Evolutionary conservation across 2,797 vertebrate species (phyloP).

Genomic region (Characodon lateralis): DNA sequence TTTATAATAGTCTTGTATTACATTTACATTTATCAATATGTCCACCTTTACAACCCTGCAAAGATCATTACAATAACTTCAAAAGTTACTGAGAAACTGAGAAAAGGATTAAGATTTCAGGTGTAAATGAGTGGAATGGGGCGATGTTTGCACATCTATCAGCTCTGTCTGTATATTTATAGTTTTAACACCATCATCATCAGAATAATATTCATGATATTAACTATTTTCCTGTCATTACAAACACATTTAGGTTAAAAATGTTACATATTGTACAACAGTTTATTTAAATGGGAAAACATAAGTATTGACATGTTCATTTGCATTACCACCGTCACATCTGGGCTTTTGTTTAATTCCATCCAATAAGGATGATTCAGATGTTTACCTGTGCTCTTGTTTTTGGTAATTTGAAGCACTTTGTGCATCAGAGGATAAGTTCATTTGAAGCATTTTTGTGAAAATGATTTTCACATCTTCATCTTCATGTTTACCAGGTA

Average conservation of each 20-base stretch:
- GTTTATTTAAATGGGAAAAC: background rate
- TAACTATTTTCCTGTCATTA: background rate
- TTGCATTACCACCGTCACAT: background rate
- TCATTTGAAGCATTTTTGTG: background rate
- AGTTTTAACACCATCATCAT: too few relatives aligned
- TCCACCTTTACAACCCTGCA: too few relatives aligned
- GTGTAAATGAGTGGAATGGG: too few relatives aligned
- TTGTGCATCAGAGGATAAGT: background rate
- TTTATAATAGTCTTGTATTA: too few relatives aligned
- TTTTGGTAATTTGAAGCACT: background rate
- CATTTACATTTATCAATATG: too few relatives aligned
- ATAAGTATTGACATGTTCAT: background rate
- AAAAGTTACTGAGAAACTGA: too few relatives aligned
- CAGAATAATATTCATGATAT: too few relatives aligned
- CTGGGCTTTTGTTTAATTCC: background rate
- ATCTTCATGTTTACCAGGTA: background rate
- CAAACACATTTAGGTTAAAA: background rate
- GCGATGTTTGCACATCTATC: too few relatives aligned
- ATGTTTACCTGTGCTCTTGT: background rate
- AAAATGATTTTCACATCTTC: background rate
- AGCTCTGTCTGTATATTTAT: too few relatives aligned
- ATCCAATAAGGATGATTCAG: conserved; percentile 5
- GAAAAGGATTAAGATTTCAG: too few relatives aligned
- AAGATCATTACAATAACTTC: too few relatives aligned
- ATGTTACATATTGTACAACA: background rate